phyloP scores from a whole-genome alignment of 1,140 invertebrate genomes.

The Sesamia nonagrioides region DNA sequence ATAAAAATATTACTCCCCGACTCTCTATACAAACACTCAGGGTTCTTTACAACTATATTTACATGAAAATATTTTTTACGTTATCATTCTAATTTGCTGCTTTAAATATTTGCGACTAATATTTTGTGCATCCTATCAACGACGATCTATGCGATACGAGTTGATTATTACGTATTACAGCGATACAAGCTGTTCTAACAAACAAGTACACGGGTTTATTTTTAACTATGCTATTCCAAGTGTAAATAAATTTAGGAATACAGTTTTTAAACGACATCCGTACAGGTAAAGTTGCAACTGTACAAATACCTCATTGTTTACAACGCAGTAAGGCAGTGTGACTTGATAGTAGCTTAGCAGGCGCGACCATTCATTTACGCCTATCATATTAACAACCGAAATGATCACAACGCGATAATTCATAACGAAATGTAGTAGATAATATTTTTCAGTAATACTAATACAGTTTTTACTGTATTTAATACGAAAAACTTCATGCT shows the following conservation, averaged over 20 bases:
- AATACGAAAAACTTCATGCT: constrained; percentile 14
- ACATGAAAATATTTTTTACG: constrained; percentile 57
- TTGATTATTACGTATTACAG: constrained; percentile 24
- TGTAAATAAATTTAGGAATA: constrained; percentile 13
- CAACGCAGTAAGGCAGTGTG: constrained; percentile 49
- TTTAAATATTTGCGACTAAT: constrained; percentile 26
- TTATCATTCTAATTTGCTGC: constrained; percentile 6
- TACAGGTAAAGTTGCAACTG: not conserved
- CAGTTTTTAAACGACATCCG: constrained; percentile 10
- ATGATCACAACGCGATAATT: constrained; percentile 18
- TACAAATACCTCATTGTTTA: constrained; percentile 7
- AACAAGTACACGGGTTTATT: constrained; percentile 7
- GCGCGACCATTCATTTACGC: constrained; percentile 7
- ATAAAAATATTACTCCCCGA: constrained; percentile 78
- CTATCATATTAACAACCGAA: constrained; percentile 4
- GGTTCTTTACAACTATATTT: constrained; percentile 77
- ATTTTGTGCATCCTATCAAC: constrained; percentile 49
- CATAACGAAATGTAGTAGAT: not conserved
- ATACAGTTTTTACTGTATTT: not conserved
- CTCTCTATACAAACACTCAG: constrained; percentile 79
- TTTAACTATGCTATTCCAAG: constrained; percentile 16
- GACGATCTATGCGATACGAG: constrained; percentile 14
- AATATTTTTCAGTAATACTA: constrained; percentile 1
- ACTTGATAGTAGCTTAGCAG: constrained; percentile 11
- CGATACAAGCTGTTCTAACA: constrained; percentile 32